phyloP scores from a whole-genome alignment of 2,113 vertebrate species.

The Nycticebus coucang region DNA sequence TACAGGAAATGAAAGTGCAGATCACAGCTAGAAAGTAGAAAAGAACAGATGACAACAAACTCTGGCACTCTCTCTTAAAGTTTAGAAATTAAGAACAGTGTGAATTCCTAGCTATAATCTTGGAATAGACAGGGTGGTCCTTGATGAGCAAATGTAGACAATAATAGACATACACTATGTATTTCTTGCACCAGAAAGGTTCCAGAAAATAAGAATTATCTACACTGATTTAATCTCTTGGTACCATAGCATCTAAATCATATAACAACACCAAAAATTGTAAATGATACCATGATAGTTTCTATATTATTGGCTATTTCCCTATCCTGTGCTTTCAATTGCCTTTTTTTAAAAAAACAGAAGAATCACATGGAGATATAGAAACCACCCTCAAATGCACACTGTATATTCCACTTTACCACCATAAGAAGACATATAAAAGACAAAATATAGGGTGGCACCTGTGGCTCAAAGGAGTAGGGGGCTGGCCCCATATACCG shows the following conservation, averaged over 20 bases:
- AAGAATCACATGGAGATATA: neutral
- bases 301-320: slow-evolving; percentile 6
- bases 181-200: slow-evolving; percentile 15
- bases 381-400: slow-evolving; percentile 4
- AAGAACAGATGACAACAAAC: neutral
- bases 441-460: neutral
- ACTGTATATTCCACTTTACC: neutral
- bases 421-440: neutral
- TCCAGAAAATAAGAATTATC: neutral
- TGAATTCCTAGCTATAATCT: neutral
- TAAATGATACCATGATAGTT: neutral
- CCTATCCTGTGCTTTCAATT: neutral
- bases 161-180: neutral
- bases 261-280: slow-evolving; percentile 20
- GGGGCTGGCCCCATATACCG: too few species aligned
- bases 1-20: neutral
- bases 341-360: neutral
- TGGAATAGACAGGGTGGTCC: neutral
- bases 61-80: neutral
- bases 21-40: neutral
- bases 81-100: neutral
- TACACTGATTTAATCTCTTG: neutral
- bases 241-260: neutral
- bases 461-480: too few species aligned
- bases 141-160: neutral